phyloP scores from a whole-genome alignment of 2,113 vertebrate species.

The Nanger granti region DNA sequence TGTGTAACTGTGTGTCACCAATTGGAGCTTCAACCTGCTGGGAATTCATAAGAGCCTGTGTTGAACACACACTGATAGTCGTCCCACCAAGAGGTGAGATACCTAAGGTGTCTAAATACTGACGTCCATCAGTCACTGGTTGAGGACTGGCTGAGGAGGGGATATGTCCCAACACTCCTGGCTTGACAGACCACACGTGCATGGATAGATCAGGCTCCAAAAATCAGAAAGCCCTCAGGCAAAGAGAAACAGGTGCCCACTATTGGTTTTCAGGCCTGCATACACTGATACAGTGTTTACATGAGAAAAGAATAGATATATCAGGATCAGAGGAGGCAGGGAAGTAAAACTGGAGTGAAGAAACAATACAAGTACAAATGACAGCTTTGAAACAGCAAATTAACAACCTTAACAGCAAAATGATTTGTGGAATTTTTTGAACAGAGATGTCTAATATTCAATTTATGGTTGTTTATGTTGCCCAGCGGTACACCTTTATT shows the following conservation, averaged over 20 bases:
- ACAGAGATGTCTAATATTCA: not conserved
- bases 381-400: not conserved
- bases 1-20: rapidly evolving
- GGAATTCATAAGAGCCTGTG: not conserved
- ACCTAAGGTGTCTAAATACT: not conserved
- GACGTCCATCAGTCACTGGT: too few species aligned
- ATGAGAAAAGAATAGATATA: not conserved
- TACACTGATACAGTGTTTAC: not conserved
- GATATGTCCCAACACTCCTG: not conserved
- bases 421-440: not conserved
- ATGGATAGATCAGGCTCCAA: too few species aligned
- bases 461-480: not conserved
- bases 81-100: rapidly evolving
- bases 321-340: not conserved
- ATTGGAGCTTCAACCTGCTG: not conserved
- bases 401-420: not conserved
- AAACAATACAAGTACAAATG: not conserved
- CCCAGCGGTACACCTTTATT: not conserved
- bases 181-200: too few species aligned
- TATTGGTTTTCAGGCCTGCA: not conserved
- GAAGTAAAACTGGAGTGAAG: not conserved
- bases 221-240: not conserved
- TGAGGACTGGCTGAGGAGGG: not conserved
- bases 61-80: not conserved
- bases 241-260: not conserved